phyloP scores from a whole-genome alignment of 2,888 invertebrate species.

The Agapostemon virescens region DNA sequence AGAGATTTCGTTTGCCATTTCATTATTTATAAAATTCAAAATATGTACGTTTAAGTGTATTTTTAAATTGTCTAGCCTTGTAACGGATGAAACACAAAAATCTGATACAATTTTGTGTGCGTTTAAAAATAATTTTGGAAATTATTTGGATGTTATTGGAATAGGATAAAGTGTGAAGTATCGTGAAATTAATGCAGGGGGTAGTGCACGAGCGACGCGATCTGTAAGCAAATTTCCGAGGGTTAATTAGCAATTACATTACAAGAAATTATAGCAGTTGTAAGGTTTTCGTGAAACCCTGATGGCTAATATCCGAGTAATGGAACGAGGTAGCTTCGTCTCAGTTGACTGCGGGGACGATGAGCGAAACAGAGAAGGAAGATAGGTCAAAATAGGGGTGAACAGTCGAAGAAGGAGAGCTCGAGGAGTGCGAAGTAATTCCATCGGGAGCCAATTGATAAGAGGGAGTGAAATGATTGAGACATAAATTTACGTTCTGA shows the following conservation, averaged over 20 bases:
- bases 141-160: background rate
- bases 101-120: background rate
- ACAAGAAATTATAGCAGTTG: constrained; percentile 80
- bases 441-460: constrained; percentile 75
- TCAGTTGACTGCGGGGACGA: constrained; percentile 63
- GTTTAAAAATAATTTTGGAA: background rate
- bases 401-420: constrained; percentile 50
- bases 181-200: no score
- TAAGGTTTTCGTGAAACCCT: constrained; percentile 78
- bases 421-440: constrained; percentile 66
- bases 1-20: no score
- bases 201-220: background rate
- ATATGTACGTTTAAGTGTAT: no score
- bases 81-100: no score
- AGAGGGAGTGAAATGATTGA: constrained; percentile 76
- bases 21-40: no score
- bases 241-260: constrained; percentile 77
- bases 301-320: constrained; percentile 80
- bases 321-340: constrained; percentile 74
- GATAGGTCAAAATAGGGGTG: constrained; percentile 57
- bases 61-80: background rate
- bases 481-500: constrained; percentile 72
- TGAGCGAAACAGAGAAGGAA: constrained; percentile 54
- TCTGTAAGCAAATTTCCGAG: constrained; percentile 71
- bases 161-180: constrained; percentile 3